Evolutionary conservation across 2,113 vertebrate genomes (phyloP), one percentile per base, ranked within the genome.

Genomic region (Cyprinus carpio): DNA sequence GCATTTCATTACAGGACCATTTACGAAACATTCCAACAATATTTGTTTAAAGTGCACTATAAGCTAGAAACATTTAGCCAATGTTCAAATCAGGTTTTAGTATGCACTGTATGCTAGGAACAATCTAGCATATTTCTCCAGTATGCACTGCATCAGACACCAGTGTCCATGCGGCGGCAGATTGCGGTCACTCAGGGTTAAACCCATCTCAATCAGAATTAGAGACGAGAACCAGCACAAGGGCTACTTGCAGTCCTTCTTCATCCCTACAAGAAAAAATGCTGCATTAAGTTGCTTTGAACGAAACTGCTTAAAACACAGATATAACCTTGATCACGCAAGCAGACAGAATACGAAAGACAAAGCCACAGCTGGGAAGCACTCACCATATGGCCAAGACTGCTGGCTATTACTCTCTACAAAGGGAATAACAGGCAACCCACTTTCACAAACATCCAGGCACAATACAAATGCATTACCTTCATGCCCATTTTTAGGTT

Each of bases 361-460:
- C 74, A 31, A 76, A 76, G 25, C 31, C 75, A 76, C 75, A 76
- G 75, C 75, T 76, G 75, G 46, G 49, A 54, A 76, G 75, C 16
- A 23, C 75, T 76, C 75, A 54, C 25, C 75, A 76, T 76, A 76
- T 76, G 75, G 75, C 49, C 7, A 31, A 76, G 75, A 76, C 75
- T 76, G 27, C 75, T 76, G 75, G 75, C 75, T 76, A 76, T 76
- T 76, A 54, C 46, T 76, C 75, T 54, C 75, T 76, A 54, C 49
- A 76, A 76, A 54, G 74, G 7, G 74, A 76, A 49, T 27, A 76
- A 76, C 43, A 49, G 75, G 75, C 75, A 54, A 31, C 75, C 27
- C 27, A 54, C 49, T 76, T 76, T 31, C 46, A 4, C 75, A 76
- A 76, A 31, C 46, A 76, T 54, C 75, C 75, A 8, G 18, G n/a